phyloP scores from a whole-genome alignment of 2,888 invertebrate species.

The Congeria kusceri region DNA sequence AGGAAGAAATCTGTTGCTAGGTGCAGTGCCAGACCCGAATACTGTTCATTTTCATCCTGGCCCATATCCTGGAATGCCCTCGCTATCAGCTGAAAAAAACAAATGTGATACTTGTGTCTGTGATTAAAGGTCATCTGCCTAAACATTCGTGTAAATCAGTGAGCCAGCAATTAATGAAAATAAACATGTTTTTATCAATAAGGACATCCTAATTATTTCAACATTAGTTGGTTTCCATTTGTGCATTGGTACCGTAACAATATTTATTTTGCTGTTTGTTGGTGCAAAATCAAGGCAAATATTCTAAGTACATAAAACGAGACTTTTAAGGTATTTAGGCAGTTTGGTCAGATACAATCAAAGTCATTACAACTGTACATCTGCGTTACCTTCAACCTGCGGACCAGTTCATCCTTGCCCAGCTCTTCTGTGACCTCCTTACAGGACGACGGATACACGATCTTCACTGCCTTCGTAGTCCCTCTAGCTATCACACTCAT shows the following conservation, averaged over 20 bases:
- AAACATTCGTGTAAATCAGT: too few species aligned
- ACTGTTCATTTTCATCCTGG: constrained; percentile 93
- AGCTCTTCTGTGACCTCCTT: constrained; percentile 96
- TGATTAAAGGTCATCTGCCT: too few species aligned
- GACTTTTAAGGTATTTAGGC: too few species aligned
- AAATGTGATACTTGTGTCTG: too few species aligned
- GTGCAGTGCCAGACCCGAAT: constrained; percentile 91
- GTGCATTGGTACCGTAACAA: background rate
- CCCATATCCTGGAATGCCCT: constrained; percentile 97
- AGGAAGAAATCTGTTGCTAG: constrained; percentile 97
- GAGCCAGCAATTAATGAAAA: too few species aligned
- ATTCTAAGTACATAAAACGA: too few species aligned
- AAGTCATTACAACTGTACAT: too few species aligned
- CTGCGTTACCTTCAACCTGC: constrained; percentile 93
- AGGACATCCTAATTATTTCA: too few species aligned
- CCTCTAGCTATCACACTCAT: constrained; percentile 66
- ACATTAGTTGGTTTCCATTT: too few species aligned
- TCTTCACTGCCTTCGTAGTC: constrained; percentile 70
- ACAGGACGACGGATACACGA: constrained; percentile 95
- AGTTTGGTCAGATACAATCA: too few species aligned
- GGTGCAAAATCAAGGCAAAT: background rate
- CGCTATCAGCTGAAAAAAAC: constrained; percentile 87
- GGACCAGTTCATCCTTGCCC: constrained; percentile 97
- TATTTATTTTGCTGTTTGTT: background rate
- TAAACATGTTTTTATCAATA: too few species aligned